Evolutionary conservation across 2,888 invertebrate species (phyloP).

Genomic region (Pyrocoelia pectoralis): DNA sequence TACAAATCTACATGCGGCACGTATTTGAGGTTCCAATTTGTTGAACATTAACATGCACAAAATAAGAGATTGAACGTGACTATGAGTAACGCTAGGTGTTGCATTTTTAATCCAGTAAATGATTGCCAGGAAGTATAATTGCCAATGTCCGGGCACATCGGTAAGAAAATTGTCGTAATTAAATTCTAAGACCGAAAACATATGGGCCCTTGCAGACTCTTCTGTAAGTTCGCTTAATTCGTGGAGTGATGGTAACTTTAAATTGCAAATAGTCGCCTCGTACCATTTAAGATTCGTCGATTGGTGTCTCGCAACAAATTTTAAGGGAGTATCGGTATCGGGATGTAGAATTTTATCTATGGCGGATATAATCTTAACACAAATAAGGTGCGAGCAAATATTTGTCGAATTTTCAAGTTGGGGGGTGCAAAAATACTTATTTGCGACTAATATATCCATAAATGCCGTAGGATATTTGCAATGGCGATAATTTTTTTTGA

Average conservation of each 20-base stretch:
- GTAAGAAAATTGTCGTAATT: constrained; percentile 55
- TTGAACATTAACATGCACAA: constrained; percentile 67
- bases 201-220: constrained; percentile 52
- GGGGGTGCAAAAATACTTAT: constrained; percentile 70
- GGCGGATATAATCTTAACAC: constrained; percentile 69
- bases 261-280: constrained; percentile 30
- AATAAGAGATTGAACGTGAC: constrained; percentile 66
- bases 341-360: constrained; percentile 61
- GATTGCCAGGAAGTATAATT: constrained; percentile 65
- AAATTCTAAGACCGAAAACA: constrained; percentile 63
- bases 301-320: constrained; percentile 51
- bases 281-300: constrained; percentile 39
- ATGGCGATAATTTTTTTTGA: constrained; percentile 67
- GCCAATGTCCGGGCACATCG: constrained; percentile 66
- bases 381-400: constrained; percentile 67
- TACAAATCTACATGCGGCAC: constrained; percentile 61
- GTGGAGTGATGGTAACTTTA: constrained; percentile 52
- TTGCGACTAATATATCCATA: constrained; percentile 72
- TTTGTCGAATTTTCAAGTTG: constrained; percentile 76
- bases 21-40: constrained; percentile 66
- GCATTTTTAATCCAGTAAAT: constrained; percentile 66
- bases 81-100: constrained; percentile 55
- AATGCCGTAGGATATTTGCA: constrained; percentile 71
- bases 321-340: constrained; percentile 41
- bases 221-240: constrained; percentile 51